Base-by-base conservation (phyloP, 2,888 invertebrate genomes). In the Athetis lepigone region DNA sequence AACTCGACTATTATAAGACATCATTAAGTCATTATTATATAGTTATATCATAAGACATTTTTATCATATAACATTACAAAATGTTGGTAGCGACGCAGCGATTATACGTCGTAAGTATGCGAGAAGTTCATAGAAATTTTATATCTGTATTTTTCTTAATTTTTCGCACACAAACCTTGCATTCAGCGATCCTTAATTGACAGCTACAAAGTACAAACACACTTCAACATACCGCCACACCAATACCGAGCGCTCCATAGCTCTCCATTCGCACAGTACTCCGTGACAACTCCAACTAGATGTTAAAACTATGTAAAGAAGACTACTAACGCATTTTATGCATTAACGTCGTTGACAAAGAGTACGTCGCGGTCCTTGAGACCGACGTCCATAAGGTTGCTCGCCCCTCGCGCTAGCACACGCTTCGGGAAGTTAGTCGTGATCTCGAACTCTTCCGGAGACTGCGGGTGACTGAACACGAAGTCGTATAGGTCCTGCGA, bases 381-480 rank as follows among this genome's bases (percentile, higher is more conserved):
- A 19, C 99, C 99, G 21, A 97, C 97, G 69, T 98, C 97, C 64
- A 93, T 92, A 55, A 99, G 95, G 23, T 97, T 97, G 18, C 77
- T 88, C 6, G 79, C 71, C 2, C 96, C 96, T 46, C 97, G 97
- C 4, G 96, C 96, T 57, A 99, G 94, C 68, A 97, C 96, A 73
- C 98, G 96, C 88, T 98, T 98, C 0, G 99, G 99, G 90, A 98
- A 99, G 94, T 99, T 99, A 75, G 98, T 98, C 50, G 98, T 98
- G 74, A 99, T 98, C 95, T 99, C 98, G 89, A 99, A 99, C 87
- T 97, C 97, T 88, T 98, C 96, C 1, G 99, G 99, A 13, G 99
- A 97, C 81, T 97, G 97, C 4, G 98, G 98, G 93, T 99, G 98
- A 87, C 99, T 98, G 94, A 99, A 99, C 75, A 99, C 98, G 94